Evolutionary conservation across 2,113 vertebrate species (phyloP).

Genomic region (Xenus cinereus): DNA sequence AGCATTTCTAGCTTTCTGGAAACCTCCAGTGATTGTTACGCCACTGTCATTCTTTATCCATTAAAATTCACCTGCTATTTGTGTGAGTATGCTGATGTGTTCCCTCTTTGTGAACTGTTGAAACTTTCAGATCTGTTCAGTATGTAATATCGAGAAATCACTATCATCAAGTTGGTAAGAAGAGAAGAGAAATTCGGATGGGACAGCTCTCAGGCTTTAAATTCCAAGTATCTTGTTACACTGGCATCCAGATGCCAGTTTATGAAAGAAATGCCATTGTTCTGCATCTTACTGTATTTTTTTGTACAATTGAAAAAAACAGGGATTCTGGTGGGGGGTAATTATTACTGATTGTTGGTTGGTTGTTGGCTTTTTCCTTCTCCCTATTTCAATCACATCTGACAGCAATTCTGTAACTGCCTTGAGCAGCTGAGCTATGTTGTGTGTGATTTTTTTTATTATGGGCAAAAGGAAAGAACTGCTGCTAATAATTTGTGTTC

Average conservation of each 20-base stretch:
- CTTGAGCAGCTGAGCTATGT: neutral
- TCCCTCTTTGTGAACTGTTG: neutral
- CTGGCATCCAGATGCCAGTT: neutral
- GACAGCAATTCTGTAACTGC: neutral
- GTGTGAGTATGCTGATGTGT: neutral
- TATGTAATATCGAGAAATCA: neutral
- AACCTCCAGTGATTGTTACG: neutral
- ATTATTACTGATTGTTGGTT: neutral
- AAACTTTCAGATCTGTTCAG: neutral
- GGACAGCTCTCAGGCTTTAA: neutral
- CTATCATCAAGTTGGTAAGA: neutral
- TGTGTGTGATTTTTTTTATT: neutral
- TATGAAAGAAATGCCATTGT: neutral
- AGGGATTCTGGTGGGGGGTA: neutral
- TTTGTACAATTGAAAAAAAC: neutral
- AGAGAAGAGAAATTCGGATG: neutral
- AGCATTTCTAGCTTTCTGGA: neutral
- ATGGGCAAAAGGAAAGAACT: neutral
- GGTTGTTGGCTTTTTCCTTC: neutral
- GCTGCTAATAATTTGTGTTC: constrained; percentile 32
- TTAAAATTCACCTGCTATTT: neutral
- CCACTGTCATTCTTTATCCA: neutral
- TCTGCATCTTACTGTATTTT: neutral
- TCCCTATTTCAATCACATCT: neutral
- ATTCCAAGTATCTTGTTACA: neutral